These are phyloP conservation scores for Myxocyprinus asiaticus DNA, from an alignment of 2,113 vertebrate species.

Conservation along the genomic window DNA sequence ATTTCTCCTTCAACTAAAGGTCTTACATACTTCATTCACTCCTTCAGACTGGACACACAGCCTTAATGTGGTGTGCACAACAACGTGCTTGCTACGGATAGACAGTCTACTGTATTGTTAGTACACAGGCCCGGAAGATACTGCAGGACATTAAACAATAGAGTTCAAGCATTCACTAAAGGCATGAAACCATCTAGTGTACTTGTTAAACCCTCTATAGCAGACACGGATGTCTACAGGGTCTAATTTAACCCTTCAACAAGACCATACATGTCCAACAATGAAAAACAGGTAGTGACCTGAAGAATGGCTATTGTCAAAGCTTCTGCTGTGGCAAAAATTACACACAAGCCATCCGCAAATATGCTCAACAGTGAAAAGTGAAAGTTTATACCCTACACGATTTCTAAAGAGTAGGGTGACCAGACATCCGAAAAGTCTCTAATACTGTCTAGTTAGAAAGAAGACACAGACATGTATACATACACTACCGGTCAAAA, in stretches of 20 bases:
- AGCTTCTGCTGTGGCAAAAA: neutral
- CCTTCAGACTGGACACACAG: neutral
- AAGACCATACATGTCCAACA: neutral
- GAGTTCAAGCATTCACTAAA: conserved; percentile 41
- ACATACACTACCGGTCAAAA: too few species aligned
- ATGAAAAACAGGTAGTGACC: neutral
- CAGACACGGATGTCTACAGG: neutral
- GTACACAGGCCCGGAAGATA: conserved; percentile 47
- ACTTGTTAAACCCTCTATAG: conserved; percentile 49
- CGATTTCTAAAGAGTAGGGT: too few species aligned
- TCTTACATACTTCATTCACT: neutral
- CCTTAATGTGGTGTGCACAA: conserved; percentile 21
- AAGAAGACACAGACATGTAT: too few species aligned
- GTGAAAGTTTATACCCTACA: too few species aligned
- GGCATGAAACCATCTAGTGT: conserved; percentile 48
- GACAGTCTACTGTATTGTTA: conserved; percentile 65
- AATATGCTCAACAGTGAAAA: neutral
- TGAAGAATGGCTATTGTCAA: neutral
- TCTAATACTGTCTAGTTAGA: too few species aligned
- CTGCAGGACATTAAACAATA: conserved; percentile 68
- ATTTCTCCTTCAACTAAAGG: neutral
- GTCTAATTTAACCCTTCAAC: neutral
- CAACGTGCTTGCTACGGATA: conserved; percentile 51
- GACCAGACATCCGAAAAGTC: too few species aligned
- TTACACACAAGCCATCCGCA: neutral